A percentile compares a stretch with the other conserved stretches of the same genome.
Evolutionary conservation across 2,797 vertebrate species (phyloP).

Genomic region (Onychomys arenicola): DNA sequence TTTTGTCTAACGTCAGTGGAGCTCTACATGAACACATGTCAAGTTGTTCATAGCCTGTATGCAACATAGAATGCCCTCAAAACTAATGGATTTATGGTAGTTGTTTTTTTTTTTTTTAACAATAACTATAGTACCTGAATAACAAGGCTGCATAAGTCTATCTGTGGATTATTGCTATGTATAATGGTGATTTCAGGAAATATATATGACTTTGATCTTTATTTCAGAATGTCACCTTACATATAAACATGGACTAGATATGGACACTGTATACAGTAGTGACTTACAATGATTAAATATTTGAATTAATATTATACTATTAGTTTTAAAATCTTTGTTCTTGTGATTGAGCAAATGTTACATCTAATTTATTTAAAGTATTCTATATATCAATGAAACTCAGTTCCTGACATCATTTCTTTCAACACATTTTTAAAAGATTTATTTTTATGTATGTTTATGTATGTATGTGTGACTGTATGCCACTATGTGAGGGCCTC

Average conservation of each 20-base stretch:
- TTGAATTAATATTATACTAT: background rate
- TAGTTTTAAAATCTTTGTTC: background rate
- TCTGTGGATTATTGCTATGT: background rate
- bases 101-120: slow-evolving; percentile 57
- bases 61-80: background rate
- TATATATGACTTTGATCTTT: slow-evolving; percentile 2
- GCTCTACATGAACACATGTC: background rate
- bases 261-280: background rate
- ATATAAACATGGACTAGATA: slow-evolving; percentile 5
- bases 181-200: background rate
- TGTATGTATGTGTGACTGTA: background rate
- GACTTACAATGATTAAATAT: slow-evolving; percentile 14
- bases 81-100: background rate
- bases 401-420: background rate
- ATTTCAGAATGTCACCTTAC: background rate
- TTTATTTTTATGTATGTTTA: background rate
- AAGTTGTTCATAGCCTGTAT: background rate
- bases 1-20: background rate
- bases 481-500: background rate
- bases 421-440: background rate
- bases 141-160: background rate
- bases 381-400: background rate
- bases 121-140: background rate
- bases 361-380: slow-evolving; percentile 12
- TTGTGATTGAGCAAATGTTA: background rate